A percentile compares a stretch with the other conserved stretches of the same genome.
These are phyloP conservation scores for Brachionus rotundiformis DNA, from an alignment of 1,140 invertebrate species.

Conservation along the genomic window DNA sequence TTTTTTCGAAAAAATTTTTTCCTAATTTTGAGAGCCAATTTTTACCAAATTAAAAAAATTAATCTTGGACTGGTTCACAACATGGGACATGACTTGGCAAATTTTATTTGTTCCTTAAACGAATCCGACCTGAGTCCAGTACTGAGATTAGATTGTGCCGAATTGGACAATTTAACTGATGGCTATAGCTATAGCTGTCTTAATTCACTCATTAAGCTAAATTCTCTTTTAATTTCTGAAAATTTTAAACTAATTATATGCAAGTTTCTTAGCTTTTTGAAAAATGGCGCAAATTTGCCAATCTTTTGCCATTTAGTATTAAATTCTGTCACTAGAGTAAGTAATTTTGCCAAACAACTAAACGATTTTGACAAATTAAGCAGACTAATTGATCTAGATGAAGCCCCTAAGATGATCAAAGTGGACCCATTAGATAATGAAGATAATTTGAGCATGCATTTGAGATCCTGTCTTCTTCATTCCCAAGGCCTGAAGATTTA, in stretches of 20 bases:
- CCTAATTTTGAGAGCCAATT: not conserved
- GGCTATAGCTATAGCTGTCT: not conserved
- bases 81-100: not conserved
- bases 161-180: conserved; percentile 7
- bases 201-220: conserved; percentile 1
- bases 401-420: not conserved
- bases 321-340: not conserved
- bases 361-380: not conserved
- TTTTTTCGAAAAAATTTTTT: not conserved
- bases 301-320: not conserved
- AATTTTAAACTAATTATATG: conserved; percentile 19
- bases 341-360: not conserved
- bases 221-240: not conserved
- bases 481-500: not conserved
- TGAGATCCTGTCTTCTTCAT: not conserved
- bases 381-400: not conserved
- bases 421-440: not conserved
- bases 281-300: not conserved
- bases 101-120: not conserved
- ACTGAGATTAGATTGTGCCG: not conserved
- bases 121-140: not conserved
- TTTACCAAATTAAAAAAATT: not conserved
- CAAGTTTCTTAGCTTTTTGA: not conserved
- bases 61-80: not conserved
- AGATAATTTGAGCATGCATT: not conserved